Evolutionary conservation across 2,888 invertebrate genomes (phyloP).

Genomic region (Notodonta ziczac): DNA sequence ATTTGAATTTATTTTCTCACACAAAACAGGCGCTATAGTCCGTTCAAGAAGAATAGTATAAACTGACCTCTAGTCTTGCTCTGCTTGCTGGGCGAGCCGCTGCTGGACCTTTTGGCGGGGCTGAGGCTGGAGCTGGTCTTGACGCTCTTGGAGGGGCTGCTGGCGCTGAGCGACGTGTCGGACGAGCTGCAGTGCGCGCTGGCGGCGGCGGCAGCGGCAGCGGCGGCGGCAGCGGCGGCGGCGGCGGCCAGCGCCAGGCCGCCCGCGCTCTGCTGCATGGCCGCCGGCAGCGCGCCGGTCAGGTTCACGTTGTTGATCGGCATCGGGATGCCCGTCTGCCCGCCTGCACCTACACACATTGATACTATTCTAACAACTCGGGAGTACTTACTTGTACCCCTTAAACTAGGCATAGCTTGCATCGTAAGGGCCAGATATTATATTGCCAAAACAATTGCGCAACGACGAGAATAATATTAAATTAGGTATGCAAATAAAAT

Average conservation of each 20-base stretch:
- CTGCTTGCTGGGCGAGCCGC: constrained; percentile 91
- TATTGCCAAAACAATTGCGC: too few species aligned
- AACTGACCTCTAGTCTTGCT: constrained; percentile 91
- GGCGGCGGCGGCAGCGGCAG: too few species aligned
- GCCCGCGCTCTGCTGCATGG: constrained; percentile 67
- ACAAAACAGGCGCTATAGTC: too few species aligned
- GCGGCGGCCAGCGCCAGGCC: constrained; percentile 57
- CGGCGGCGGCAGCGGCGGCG: constrained; percentile 16
- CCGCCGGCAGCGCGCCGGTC: constrained; percentile 60
- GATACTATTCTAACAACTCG: too few species aligned
- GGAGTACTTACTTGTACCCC: too few species aligned
- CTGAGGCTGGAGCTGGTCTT: constrained; percentile 94
- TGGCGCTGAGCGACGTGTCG: constrained; percentile 86
- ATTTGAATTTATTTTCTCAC: too few species aligned
- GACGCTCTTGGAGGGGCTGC: constrained; percentile 93
- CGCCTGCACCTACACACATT: constrained; percentile 33
- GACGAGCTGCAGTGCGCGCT: constrained; percentile 79
- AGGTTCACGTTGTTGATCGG: constrained; percentile 75
- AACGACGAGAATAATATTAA: too few species aligned
- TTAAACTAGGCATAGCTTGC: too few species aligned
- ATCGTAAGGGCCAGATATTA: too few species aligned
- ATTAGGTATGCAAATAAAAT: too few species aligned
- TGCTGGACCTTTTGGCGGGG: constrained; percentile 92
- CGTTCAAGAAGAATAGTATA: too few species aligned
- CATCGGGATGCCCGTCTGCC: constrained; percentile 59